Evolutionary conservation across 2,888 invertebrate species (phyloP).

Genomic region (Zygaena filipendulae): DNA sequence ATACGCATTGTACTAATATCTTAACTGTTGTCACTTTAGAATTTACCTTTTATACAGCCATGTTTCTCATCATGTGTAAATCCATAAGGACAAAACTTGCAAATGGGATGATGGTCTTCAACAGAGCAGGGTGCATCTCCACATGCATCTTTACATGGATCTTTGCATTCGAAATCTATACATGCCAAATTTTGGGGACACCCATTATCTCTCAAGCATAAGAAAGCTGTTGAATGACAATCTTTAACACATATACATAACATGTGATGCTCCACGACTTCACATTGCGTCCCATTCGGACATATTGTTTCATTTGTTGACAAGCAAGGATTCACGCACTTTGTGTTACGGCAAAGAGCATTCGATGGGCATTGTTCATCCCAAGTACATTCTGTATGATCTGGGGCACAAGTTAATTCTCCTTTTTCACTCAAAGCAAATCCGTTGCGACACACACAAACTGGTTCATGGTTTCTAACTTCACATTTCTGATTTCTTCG

Average conservation of each 20-base stretch:
- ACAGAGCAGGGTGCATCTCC: slow-evolving; percentile 93
- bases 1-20: slow-evolving; percentile 37
- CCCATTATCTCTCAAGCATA: slow-evolving; percentile 90
- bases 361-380: slow-evolving; percentile 88
- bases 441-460: slow-evolving; percentile 90
- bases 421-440: slow-evolving; percentile 89
- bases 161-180: slow-evolving; percentile 88
- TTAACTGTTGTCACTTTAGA: slow-evolving; percentile 32
- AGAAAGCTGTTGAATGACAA: slow-evolving; percentile 86
- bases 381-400: slow-evolving; percentile 80
- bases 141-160: slow-evolving; percentile 87
- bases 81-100: slow-evolving; percentile 96
- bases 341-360: slow-evolving; percentile 83
- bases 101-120: slow-evolving; percentile 93
- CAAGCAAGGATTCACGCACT: slow-evolving; percentile 89
- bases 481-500: slow-evolving; percentile 88
- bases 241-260: slow-evolving; percentile 89
- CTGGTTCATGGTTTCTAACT: slow-evolving; percentile 84
- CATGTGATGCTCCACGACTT: slow-evolving; percentile 87
- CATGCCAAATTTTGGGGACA: slow-evolving; percentile 88
- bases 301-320: slow-evolving; percentile 74
- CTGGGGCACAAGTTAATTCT: slow-evolving; percentile 87
- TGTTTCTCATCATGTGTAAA: slow-evolving; percentile 91
- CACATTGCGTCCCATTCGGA: slow-evolving; percentile 85
- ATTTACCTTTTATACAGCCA: slow-evolving; percentile 97